Evolutionary conservation across 2,888 invertebrate genomes (phyloP), one percentile per base, ranked within the genome.

Genomic region (Dendrolimus houi): DNA sequence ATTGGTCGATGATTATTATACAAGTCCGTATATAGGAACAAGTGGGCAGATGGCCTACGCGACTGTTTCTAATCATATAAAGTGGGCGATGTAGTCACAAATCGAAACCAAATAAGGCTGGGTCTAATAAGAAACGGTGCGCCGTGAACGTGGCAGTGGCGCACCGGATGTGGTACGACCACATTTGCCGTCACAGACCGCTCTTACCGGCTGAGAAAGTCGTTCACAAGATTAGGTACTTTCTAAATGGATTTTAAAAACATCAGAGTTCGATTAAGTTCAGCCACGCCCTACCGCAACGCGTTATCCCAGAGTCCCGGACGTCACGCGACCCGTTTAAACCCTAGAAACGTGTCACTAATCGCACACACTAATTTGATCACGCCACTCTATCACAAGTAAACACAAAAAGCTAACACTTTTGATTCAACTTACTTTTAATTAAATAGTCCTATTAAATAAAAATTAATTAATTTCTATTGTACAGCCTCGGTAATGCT

Each of bases 211-310:
- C 65, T 72, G 77, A 78, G 82, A 83, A 83, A 83, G 79, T 77
- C 67, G 70, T 71, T 64, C 71, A 66, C 69, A 63, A 70, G 72
- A 74, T 65, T 62, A 67, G 66, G 68, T 68, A 78, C 79, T 82
- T 81, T 84, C 78, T 74, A 82, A 75, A 75, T 64, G 61, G 64
- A 72, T 59, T 62, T 62, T 62, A 57, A 68, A n/a, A 69, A 62
- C 59, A 56, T 61, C 64, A 62, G 63, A 65, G 61, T 62, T 68
- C 60, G 62, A 64, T 55, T 57, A 47, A 54, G 40, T 59, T 81
- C 85, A 78, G 91, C 93, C 89, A 90, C 90, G 87, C 90, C 90
- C 90, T 88, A 87, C 88, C 87, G 81, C 87, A 88, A 87, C 87
- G 83, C 82, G 81, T 81, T 71, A 71, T 75, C 80, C 81, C 77